Evolutionary conservation across 2,797 vertebrate species (phyloP), one percentile per base, ranked within the genome.

Genomic region (Selene dorsalis): DNA sequence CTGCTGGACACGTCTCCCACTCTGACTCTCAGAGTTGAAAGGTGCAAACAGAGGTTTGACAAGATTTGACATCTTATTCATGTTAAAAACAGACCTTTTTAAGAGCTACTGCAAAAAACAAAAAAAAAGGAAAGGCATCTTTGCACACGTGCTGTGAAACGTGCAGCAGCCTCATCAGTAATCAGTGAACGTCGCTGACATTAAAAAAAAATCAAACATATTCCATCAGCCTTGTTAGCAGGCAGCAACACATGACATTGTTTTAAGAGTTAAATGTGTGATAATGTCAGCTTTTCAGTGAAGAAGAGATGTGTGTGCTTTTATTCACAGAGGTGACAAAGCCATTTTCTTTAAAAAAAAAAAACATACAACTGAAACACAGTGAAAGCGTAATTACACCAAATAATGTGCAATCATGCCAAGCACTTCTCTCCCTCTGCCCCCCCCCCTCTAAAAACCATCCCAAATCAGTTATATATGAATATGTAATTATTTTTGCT

Each of bases 351-450:
- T 2, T 17, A 32, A 32, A 5, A 32, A 3, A 60, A 75, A 32
- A 5, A 32, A 3, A 60, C 74, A 73, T 76, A 57, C 69, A 2
- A 52, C 75, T 22, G 57, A 86, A 88, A 73, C 73, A 77, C 52
- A 73, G 84, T 88, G 73, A 89, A 85, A 89, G 85, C 8, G 16
- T 82, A 89, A 92, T 92, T 92, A 90, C 11, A 30, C 52, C 83
- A 87, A 85, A 89, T 89, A 84, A 90, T 88, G 76, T 83, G 76
- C 80, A 89, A 90, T 89, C 87, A 89, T 62, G 80, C 73, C 84
- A 78, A 67, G 69, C 80, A 47, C 55, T 62, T 56, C 24, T 52
- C 60, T 64, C 60, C 41, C 69, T 22, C 60, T 58, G 48, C 61
- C 53, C 24, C 14, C 38, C 38, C 24, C 14, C 20, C 57, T 47